Conservation (phyloP, 2,797 vertebrate species). For the Crenuchus spilurus region DNA sequence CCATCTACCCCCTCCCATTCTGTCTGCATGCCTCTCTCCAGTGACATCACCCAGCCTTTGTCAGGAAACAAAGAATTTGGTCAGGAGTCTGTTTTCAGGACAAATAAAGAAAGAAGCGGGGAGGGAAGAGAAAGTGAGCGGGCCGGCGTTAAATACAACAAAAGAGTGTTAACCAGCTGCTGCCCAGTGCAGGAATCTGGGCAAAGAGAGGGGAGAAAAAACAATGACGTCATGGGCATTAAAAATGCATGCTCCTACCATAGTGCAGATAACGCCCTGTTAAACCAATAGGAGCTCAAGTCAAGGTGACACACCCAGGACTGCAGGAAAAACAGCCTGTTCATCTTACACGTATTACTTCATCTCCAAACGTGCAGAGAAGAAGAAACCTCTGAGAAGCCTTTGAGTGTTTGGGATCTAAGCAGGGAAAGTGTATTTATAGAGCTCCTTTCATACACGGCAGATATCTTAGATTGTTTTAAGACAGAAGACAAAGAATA, state of each 20-base stretch:
- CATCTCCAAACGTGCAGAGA: neutral
- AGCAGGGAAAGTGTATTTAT: too few species aligned
- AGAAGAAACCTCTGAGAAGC: too few species aligned
- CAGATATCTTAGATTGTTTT: too few species aligned
- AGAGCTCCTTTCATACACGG: too few species aligned
- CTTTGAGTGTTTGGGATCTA: too few species aligned
- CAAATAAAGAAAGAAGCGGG: constrained; percentile 69
- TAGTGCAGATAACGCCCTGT: neutral
- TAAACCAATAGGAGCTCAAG: constrained; percentile 3
- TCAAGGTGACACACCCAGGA: constrained; percentile 27
- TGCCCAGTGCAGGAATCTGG: constrained; percentile 38
- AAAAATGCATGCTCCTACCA: constrained; percentile 34
- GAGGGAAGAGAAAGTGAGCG: constrained; percentile 52
- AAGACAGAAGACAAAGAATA: too few species aligned
- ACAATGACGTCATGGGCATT: constrained; percentile 9
- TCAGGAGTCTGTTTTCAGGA: constrained; percentile 75
- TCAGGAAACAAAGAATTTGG: constrained; percentile 74
- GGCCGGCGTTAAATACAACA: constrained; percentile 21
- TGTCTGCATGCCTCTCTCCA: constrained; percentile 55
- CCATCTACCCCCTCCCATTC: constrained; percentile 53
- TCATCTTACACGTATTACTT: neutral
- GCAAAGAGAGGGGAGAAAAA: neutral
- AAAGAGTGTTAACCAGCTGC: constrained; percentile 35
- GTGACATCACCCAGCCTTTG: constrained; percentile 76
- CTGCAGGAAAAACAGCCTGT: neutral